A percentile compares a stretch with the other conserved stretches of the same genome.
Evolutionary conservation across 2,888 invertebrate species (phyloP).

Genomic region (Drosophila nr. fundita): DNA sequence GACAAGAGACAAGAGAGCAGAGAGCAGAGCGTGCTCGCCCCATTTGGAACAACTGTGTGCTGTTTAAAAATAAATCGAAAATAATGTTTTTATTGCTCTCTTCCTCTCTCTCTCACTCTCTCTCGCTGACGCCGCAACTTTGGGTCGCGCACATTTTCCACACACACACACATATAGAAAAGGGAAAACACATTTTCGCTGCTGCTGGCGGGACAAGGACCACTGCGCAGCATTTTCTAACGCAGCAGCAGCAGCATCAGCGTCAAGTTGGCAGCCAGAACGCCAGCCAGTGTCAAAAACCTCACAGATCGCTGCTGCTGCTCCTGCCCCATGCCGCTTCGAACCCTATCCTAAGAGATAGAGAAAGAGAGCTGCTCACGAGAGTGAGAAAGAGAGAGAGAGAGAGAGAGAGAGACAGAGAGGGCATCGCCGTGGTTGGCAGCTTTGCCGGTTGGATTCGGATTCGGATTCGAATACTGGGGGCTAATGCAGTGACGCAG

Average conservation of each 20-base stretch:
- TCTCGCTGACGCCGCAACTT: constrained; percentile 18
- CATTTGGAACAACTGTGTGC: constrained; percentile 82
- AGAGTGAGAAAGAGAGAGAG: neutral
- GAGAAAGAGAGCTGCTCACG: neutral
- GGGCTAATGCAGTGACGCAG: constrained; percentile 66
- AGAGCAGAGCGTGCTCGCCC: constrained; percentile 32
- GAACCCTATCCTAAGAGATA: constrained; percentile 9
- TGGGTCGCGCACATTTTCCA: constrained; percentile 52
- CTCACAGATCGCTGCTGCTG: constrained; percentile 58
- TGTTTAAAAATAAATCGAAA: constrained; percentile 82
- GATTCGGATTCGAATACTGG: constrained; percentile 18
- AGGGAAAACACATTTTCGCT: constrained; percentile 45
- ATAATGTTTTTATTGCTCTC: constrained; percentile 72
- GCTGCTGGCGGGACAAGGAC: constrained; percentile 56
- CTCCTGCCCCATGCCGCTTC: constrained; percentile 46
- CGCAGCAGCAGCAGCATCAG: constrained; percentile 46
- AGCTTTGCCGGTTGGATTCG: constrained; percentile 53
- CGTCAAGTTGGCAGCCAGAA: constrained; percentile 50
- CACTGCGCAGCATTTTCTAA: constrained; percentile 79
- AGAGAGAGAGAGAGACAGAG: neutral
- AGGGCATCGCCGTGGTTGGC: constrained; percentile 39
- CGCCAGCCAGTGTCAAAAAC: constrained; percentile 78
- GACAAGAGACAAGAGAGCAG: constrained; percentile 6
- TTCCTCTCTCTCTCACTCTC: constrained; percentile 33
- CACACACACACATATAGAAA: constrained; percentile 35